A percentile compares a stretch with the other conserved stretches of the same genome.
These are phyloP conservation scores for Sesamia inferens DNA, from an alignment of 2,888 invertebrate species.

Conservation along the genomic window DNA sequence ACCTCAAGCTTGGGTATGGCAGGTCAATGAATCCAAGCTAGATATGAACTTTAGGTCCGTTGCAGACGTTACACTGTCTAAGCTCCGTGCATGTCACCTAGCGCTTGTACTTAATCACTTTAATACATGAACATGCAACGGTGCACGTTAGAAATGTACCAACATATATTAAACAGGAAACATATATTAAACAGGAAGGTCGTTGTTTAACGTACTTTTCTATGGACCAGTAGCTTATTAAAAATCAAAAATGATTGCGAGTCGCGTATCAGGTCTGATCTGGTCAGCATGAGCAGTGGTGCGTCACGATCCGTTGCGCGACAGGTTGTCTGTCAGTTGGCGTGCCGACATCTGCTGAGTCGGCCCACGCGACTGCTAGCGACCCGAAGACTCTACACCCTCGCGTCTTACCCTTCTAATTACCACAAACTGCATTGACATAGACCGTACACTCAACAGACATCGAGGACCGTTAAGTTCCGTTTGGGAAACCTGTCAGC, in stretches of 20 bases:
- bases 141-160: slow-evolving; percentile 31
- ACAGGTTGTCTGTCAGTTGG: slow-evolving; percentile 89
- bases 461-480: slow-evolving; percentile 86
- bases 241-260: slow-evolving; percentile 81
- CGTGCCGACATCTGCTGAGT: slow-evolving; percentile 83
- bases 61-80: slow-evolving; percentile 64
- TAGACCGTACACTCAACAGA: slow-evolving; percentile 78
- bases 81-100: slow-evolving; percentile 44
- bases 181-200: slow-evolving; percentile 38
- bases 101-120: slow-evolving; percentile 38
- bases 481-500: slow-evolving; percentile 86
- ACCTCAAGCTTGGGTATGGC: slow-evolving; percentile 67
- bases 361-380: slow-evolving; percentile 72
- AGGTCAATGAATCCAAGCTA: slow-evolving; percentile 74
- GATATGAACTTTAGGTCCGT: slow-evolving; percentile 70
- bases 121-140: slow-evolving; percentile 32
- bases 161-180: slow-evolving; percentile 36
- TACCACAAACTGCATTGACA: slow-evolving; percentile 73
- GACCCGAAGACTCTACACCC: slow-evolving; percentile 82
- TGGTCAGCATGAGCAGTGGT: slow-evolving; percentile 80
- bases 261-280: slow-evolving; percentile 83
- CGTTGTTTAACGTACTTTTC: slow-evolving; percentile 35
- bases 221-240: slow-evolving; percentile 71
- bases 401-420: slow-evolving; percentile 87
- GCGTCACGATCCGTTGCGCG: slow-evolving; percentile 87